Percentiles rank a stretch among this genome's conserved stretches.
Conservation (phyloP, 2,113 vertebrate genomes). For the Forbesichthys papilliferus region DNA sequence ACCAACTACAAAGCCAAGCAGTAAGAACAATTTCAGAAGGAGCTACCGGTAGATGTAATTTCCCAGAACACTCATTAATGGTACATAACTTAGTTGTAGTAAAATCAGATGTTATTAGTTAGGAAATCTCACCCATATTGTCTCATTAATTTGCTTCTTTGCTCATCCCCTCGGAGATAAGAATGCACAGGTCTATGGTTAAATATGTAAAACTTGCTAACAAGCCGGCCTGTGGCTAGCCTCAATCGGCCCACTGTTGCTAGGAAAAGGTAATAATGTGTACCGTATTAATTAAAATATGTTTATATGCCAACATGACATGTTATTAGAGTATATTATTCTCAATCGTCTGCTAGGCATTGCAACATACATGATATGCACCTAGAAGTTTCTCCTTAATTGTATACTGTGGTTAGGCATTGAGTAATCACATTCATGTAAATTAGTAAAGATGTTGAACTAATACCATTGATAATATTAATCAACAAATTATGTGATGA, state of each 20-base stretch:
- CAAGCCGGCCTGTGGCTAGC: too few species aligned
- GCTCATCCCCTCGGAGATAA: not conserved
- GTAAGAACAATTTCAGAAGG: not conserved
- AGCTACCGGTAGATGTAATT: not conserved
- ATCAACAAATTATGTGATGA: too few species aligned
- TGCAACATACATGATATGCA: too few species aligned
- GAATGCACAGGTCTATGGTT: too few species aligned
- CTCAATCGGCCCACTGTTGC: too few species aligned
- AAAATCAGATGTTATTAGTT: not conserved
- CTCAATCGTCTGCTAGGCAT: too few species aligned
- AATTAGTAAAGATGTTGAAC: too few species aligned
- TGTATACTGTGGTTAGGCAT: too few species aligned
- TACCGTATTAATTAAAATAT: not conserved
- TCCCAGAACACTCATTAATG: not conserved
- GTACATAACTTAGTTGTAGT: not conserved
- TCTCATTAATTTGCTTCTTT: not conserved
- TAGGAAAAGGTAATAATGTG: not conserved
- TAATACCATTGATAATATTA: too few species aligned
- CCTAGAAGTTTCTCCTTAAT: too few species aligned
- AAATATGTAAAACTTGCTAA: too few species aligned
- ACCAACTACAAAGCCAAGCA: not conserved
- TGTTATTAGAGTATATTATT: not conserved
- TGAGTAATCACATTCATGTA: too few species aligned
- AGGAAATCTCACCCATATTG: not conserved
- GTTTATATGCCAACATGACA: not conserved